A percentile compares a stretch with the other conserved stretches of the same genome.
Evolutionary conservation across 2,888 invertebrate genomes (phyloP).

Genomic region (Synergus japonicus): DNA sequence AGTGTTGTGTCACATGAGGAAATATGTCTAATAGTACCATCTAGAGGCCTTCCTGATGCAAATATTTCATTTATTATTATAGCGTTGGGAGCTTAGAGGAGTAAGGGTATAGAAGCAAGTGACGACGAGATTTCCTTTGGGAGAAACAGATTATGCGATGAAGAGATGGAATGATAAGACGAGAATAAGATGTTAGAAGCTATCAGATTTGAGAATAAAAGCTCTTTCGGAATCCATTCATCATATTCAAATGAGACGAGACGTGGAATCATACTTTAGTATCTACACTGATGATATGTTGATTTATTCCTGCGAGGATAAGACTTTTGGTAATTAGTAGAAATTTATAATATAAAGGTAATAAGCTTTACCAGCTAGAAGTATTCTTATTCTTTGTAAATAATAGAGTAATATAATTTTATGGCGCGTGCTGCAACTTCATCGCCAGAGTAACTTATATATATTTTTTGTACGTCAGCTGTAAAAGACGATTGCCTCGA

Average conservation of each 20-base stretch:
- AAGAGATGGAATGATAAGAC: constrained; percentile 22
- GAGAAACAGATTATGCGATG: constrained; percentile 32
- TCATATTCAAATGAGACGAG: constrained; percentile 13
- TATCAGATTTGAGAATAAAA: constrained; percentile 13
- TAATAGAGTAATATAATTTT: background rate
- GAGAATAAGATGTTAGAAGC: constrained; percentile 29
- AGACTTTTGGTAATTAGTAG: too few species aligned
- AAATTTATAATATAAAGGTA: too few species aligned
- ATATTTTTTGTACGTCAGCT: background rate
- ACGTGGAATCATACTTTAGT: background rate
- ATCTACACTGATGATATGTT: too few species aligned
- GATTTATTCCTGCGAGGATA: too few species aligned
- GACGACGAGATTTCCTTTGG: constrained; percentile 28
- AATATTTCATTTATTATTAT: constrained; percentile 37
- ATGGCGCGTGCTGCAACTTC: background rate
- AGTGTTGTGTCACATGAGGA: background rate
- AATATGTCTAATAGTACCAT: background rate
- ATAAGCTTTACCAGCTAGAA: too few species aligned
- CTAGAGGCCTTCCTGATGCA: background rate
- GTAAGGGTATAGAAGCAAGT: background rate
- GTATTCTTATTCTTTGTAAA: too few species aligned
- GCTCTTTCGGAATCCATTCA: constrained; percentile 26
- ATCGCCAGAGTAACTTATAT: background rate
- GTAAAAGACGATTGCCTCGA: constrained; percentile 1
- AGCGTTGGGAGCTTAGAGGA: background rate